These are phyloP conservation scores for Gasteruption jaculator DNA, from an alignment of 2,888 invertebrate species.

Conservation along the genomic window DNA sequence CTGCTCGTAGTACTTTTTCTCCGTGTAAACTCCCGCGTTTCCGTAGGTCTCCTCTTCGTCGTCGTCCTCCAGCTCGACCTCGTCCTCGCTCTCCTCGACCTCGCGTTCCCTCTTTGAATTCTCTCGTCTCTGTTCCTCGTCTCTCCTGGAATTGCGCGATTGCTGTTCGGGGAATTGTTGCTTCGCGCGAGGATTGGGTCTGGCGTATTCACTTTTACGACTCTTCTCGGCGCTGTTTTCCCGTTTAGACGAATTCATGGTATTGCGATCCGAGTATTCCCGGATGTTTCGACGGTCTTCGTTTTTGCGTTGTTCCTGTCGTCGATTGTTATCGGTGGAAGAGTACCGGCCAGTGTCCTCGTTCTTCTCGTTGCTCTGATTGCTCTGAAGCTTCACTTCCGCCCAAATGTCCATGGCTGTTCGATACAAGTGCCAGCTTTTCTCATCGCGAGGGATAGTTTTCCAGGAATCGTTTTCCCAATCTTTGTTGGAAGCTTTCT, in stretches of 20 bases:
- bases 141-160: constrained; percentile 12
- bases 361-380: constrained; percentile 28
- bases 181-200: too few relatives aligned
- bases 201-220: too few relatives aligned
- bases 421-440: constrained; percentile 51
- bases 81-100: constrained; percentile 38
- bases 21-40: constrained; percentile 29
- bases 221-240: constrained; percentile 12
- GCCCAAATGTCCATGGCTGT: constrained; percentile 51
- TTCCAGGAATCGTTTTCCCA: constrained; percentile 50
- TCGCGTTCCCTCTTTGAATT: constrained; percentile 25
- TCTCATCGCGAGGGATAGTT: constrained; percentile 46
- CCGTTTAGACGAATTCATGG: constrained; percentile 26
- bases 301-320: constrained; percentile 25
- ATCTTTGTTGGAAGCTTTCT: constrained; percentile 31
- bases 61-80: constrained; percentile 33
- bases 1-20: constrained; percentile 38
- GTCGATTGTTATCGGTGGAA: constrained; percentile 1
- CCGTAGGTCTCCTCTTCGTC: constrained; percentile 39
- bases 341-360: constrained; percentile 20
- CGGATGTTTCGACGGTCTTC: constrained; percentile 25
- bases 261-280: constrained; percentile 27
- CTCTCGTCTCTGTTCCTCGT: constrained; percentile 25
- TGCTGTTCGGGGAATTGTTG: too few relatives aligned
- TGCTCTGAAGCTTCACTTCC: constrained; percentile 38